Conservation (phyloP, 2,113 vertebrate genomes). For the Harpagus bidentatus region DNA sequence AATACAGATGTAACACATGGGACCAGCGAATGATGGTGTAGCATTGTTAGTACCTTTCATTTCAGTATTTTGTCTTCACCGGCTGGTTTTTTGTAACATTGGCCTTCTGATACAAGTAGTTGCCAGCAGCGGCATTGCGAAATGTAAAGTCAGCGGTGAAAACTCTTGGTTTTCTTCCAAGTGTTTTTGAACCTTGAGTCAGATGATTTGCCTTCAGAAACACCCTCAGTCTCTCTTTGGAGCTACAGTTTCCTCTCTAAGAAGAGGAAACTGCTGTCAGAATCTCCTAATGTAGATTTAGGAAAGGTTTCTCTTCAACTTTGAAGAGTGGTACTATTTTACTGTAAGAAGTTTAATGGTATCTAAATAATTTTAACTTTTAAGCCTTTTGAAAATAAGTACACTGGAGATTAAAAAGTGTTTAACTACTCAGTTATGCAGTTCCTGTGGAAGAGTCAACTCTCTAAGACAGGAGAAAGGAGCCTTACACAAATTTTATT, state of each 20-base stretch:
- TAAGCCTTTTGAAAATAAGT: background rate
- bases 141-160: background rate
- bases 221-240: background rate
- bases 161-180: background rate
- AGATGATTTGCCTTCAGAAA: background rate
- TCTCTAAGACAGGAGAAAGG: background rate
- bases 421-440: background rate
- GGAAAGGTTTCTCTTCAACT: background rate
- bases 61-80: background rate
- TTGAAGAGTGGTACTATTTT: background rate
- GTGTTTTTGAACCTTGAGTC: background rate
- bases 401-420: background rate
- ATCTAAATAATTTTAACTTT: background rate
- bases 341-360: background rate
- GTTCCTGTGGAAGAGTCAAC: background rate
- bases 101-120: background rate
- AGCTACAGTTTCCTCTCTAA: background rate
- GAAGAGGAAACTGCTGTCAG: background rate
- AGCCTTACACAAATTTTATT: background rate
- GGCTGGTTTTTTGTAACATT: background rate
- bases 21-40: background rate
- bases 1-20: background rate
- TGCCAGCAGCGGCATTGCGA: background rate
- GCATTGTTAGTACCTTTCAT: background rate
- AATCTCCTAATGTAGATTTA: background rate